Base-by-base conservation (phyloP, 2,797 vertebrate species). In the Cryptoblepharus egeriae region DNA sequence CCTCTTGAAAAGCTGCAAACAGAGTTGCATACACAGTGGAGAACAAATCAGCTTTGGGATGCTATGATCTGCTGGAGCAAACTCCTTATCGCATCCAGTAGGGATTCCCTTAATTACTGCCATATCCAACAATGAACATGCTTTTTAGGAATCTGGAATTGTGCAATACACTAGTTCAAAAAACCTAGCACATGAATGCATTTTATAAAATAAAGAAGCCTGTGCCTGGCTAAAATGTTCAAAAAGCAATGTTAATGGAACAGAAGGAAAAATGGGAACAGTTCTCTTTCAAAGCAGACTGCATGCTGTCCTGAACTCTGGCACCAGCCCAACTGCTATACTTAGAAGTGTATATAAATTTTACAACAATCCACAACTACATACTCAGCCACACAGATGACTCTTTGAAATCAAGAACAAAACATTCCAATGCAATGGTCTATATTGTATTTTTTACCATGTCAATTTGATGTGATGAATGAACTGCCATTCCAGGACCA, bases 261-360 rank as follows among this genome's bases (percentile, higher is more conserved):
- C 18, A 63, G 39, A 60, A 45, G 18, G 28, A 58, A 42, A 32
- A 28, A 13, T 63, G 32, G 9, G 15, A 57, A 57, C 63, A 69
- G 82, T 55, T 5, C 11, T 0, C 20, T 77, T 80, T 73, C 78
- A 81, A 13, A 75, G 42, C 57, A 73, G 45, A 83, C 79, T 63
- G 65, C 37, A n/a, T 35, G 70, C 3, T 57, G 32, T 77, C 71
- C 45, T 52, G 61, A 28, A 20, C 64, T 49, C 75, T 81, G 82
- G 72, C 37, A 81, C 69, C 26, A 20, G 55, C 32, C 73, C 68
- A 88, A 70, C 45, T 75, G 49, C 78, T 75, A 30, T 24, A 9
- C 5, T 49, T 60, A 81, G 22, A 69, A 39, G 24, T 1, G 83
- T 70, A 32, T 6, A 18, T 30, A n/a, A 45, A 58, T 65, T 61